Percentiles rank a stretch among this genome's conserved stretches.
These are phyloP conservation scores for Carposina sasakii DNA, from an alignment of 1,140 invertebrate genomes.

Conservation along the genomic window DNA sequence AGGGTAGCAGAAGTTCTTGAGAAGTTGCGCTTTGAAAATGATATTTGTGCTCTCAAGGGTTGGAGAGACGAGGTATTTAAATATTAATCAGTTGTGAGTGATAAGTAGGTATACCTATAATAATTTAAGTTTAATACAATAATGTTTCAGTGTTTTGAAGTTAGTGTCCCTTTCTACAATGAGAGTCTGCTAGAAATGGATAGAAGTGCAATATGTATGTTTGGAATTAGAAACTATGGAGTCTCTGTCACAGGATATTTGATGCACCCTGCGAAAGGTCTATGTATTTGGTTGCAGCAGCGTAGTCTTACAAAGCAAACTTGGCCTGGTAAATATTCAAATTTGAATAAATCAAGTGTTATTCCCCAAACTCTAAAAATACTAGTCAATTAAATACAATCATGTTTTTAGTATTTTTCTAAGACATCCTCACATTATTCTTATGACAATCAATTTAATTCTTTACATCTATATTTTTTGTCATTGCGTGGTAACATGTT, in stretches of 20 bases:
- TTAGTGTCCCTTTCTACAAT: constrained; percentile 78
- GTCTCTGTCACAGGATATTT: constrained; percentile 96
- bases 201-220: constrained; percentile 90
- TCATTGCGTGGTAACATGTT: no score
- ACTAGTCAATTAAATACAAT: no score
- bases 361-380: no score
- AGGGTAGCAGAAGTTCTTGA: constrained; percentile 86
- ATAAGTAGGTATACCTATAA: no score
- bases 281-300: constrained; percentile 95
- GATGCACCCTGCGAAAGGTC: constrained; percentile 84
- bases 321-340: constrained; percentile 84
- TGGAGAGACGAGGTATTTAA: constrained; percentile 89
- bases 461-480: no score
- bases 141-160: constrained; percentile 84
- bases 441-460: no score
- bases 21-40: constrained; percentile 79
- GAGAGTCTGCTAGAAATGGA: constrained; percentile 89
- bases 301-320: constrained; percentile 93
- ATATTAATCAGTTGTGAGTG: no score
- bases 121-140: not conserved
- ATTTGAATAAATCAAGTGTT: no score
- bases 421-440: no score
- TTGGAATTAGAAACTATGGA: constrained; percentile 95
- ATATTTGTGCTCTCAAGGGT: constrained; percentile 79
- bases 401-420: no score